Conservation (phyloP, 2,888 invertebrate genomes). For the Metacarcinus magister region DNA sequence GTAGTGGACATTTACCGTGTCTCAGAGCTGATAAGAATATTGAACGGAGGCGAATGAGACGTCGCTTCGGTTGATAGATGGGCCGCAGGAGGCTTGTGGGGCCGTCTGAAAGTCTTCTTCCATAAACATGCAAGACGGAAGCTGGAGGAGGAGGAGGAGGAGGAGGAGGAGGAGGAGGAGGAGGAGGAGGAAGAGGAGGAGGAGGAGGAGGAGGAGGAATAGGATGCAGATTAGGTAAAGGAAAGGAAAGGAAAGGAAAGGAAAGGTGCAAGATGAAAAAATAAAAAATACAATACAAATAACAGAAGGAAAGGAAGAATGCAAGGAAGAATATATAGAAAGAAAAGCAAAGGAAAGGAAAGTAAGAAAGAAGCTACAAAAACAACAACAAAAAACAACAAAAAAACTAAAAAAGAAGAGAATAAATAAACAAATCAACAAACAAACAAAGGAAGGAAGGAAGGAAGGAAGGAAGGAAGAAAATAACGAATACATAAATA, state of each 20-base stretch:
- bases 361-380: too few relatives aligned
- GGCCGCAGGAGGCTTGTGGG: background rate
- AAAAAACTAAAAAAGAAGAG: background rate
- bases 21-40: constrained; percentile 16
- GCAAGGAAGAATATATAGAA: too few relatives aligned
- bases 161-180: background rate
- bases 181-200: background rate
- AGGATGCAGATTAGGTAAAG: background rate
- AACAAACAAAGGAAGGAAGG: background rate
- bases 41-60: constrained; percentile 12
- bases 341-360: background rate
- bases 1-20: constrained; percentile 17
- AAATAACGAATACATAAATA: background rate
- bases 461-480: background rate
- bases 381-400: too few relatives aligned
- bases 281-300: too few relatives aligned
- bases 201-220: background rate
- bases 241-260: background rate
- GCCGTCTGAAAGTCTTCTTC: background rate
- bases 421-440: background rate
- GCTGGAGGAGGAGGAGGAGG: background rate
- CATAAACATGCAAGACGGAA: background rate
- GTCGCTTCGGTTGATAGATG: background rate
- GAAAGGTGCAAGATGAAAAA: too few relatives aligned
- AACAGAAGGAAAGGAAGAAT: too few relatives aligned